Base-by-base conservation (phyloP, 2,888 invertebrate species). In the Pterostichus niger region DNA sequence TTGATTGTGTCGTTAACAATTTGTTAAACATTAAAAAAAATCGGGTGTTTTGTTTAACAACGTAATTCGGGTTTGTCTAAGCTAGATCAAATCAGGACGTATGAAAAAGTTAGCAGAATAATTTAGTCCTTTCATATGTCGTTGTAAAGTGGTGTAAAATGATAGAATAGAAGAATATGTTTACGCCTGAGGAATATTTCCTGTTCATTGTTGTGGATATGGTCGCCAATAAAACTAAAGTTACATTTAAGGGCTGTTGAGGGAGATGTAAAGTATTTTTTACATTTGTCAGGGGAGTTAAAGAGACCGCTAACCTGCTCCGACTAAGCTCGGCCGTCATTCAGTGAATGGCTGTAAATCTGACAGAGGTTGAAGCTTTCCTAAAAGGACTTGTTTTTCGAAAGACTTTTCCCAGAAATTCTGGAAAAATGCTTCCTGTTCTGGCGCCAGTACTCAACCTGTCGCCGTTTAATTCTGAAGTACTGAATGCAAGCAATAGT, bases 311-410 rank as follows among this genome's bases (percentile, higher is more conserved):
- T 3, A 24, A 68, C 44, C 35, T 44, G 68, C 68, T 17, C 33
- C 33, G 11, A 35, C 61, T 61, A n/a, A 10, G 40, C n/a, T 40
- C 4, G 64, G 64, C 44, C 68, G 68, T 71, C 44, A 68, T 44
- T 71, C 44, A 40, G 13, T 75, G 75, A 75, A 75, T 75, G 61
- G 79, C 46, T 64, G 64, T 79, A 79, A 79, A 79, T 79, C 79
- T 79, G 79, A 79, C 64, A 46, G 61, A 46, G 24, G 79, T 17
- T 35, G 52, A 33, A 61, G 31, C 44, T 61, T 46, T 64, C 24
- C 79, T 46, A 64, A 64, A 79, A 61, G 64, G 64, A 64, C 64
- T 46, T 79, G 64, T 64, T 79, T 79, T 79, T 71, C 44, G 44
- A 31, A 11, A 17, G n/a, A 49, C 10, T 49, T 64, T 79, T 79